Evolutionary conservation across 2,113 vertebrate genomes (phyloP), one percentile per base, ranked within the genome.

Genomic region (Pseudonaja textilis): DNA sequence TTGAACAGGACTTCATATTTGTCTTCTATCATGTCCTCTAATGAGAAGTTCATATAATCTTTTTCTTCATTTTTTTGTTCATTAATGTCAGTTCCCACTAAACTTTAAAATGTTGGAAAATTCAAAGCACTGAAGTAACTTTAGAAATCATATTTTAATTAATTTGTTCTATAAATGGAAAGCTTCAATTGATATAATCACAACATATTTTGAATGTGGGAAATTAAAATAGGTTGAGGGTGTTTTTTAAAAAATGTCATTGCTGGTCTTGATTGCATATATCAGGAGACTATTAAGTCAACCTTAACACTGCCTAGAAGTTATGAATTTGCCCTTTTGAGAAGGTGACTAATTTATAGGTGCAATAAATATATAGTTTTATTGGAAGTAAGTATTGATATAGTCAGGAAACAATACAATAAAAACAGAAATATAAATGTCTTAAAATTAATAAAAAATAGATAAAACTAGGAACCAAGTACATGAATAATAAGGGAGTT

Each of bases 361-460:
- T 8, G 39, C 23, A 42, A 45, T 59, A 69, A 92, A 94, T 55
- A 57, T 69, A 93, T 0, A 0, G 64, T 69, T 61, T 61, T 61
- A 26, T 61, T 61, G 10, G 90, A 69, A n/a, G 54, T 90, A 42
- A 81, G 9, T 5, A 12, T 52, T 85, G n/a, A 81, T 4, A 92
- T 94, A 94, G 81, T 90, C 74, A 96, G 88, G 16, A 92, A 89
- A 61, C 7, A 88, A 59, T 59, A 9, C 57, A 59, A 26, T 59
- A 25, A 59, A 59, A 59, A 26, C 59, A 26, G 25, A 25, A 61
- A 61, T 26, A 61, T 26, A 61, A 61, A 59, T 59, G 25, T 25
- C 26, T 61, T 61, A 61, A 61, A 26, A 61, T 61, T 61, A 61
- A 61, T 8, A 26, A 61, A 3, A 61, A 61, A 26, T 61, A 26